Base-by-base conservation (phyloP, 2,113 vertebrate species). In the Micronycteris hirsuta region DNA sequence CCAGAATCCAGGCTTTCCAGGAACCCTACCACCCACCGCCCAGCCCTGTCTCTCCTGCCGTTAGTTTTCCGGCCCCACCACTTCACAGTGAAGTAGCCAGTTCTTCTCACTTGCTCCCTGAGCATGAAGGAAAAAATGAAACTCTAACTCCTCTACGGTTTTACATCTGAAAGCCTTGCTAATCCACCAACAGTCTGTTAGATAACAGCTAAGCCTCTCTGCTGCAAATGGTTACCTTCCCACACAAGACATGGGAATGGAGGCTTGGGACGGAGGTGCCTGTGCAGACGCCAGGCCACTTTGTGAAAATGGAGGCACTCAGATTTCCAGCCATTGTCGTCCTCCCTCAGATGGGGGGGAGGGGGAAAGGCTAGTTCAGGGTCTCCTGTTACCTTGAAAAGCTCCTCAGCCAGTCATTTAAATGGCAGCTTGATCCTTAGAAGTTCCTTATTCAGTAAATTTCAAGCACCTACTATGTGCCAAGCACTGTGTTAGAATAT, bases 171-270 rank as follows among this genome's bases (percentile, higher is more conserved):
- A 95, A 93, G 68, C 94, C 43, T 68, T 63, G 47, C 70, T 97
- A 97, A 96, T 96, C 96, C 89, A 88, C 15, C 80, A n/a, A 65
- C 89, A 87, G 81, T 80, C 93, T 92, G 95, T 54, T 65, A 77
- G 89, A 65, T 81, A 94, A 84, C 89, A 93, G 86, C 58, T 93
- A 61, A 73, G 28, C 36, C 74, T 77, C 65, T 52, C 47, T 11
- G 3, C 28, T 49, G 38, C 26, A 54, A 43, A 76, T 94, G 89
- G 94, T 90, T 90, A 88, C 83, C 73, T 87, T 84, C 68, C 54
- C 45, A 3, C 3, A 63, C 28, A 63, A 7, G 77, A 33, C 38
- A 9, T 33, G 13, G 8, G 14, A 71, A 41, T 16, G 15, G 10
- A n/a, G 83, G 43, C 9, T 1, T 16, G 36, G 20, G 58, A 26